These are phyloP conservation scores for Phymorhynchus buccinoides DNA, from an alignment of 1,140 invertebrate species.

Conservation along the genomic window DNA sequence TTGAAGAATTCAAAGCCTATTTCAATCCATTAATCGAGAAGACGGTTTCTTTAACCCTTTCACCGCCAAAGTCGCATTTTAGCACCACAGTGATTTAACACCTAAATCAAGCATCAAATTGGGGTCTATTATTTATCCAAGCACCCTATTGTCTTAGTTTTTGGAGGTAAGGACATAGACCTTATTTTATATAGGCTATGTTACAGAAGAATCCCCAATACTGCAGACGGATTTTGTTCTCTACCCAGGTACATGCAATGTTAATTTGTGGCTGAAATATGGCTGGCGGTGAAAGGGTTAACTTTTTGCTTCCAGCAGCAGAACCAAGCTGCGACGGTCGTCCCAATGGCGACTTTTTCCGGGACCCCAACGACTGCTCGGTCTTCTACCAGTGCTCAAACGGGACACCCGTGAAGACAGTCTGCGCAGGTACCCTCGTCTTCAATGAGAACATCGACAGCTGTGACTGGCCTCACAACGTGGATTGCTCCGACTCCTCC, in stretches of 20 bases:
- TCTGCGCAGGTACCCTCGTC: not conserved
- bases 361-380: conserved; percentile 7
- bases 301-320: not conserved
- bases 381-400: not conserved
- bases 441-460: not conserved
- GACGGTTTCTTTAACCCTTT: too few species aligned
- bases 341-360: not conserved
- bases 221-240: not conserved
- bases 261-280: not conserved
- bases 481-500: not conserved
- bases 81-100: too few species aligned
- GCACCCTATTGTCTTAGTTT: too few species aligned
- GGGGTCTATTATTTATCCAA: not conserved
- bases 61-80: too few species aligned
- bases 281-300: not conserved
- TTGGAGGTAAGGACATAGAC: too few species aligned
- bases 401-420: not conserved
- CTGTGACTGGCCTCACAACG: conserved; percentile 22
- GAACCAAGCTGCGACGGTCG: not conserved
- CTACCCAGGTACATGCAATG: not conserved
- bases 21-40: too few species aligned
- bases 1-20: too few species aligned
- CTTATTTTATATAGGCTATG: too few species aligned
- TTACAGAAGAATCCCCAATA: not conserved
- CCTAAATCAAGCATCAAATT: too few species aligned